These are phyloP conservation scores for Fundulus diaphanus DNA, from an alignment of 2,797 vertebrate species.

Conservation along the genomic window DNA sequence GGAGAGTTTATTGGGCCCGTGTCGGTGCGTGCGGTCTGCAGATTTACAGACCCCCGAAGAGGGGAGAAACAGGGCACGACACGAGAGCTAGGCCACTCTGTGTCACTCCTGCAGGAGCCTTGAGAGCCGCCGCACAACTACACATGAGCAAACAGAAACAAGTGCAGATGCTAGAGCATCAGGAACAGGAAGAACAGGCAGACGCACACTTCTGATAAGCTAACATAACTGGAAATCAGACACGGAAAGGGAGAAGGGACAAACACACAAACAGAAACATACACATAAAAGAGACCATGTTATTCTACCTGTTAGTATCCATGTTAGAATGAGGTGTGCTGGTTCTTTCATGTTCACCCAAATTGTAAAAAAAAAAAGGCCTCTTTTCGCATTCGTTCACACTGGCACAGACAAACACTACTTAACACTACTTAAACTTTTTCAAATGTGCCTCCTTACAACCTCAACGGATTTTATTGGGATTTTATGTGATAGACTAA, in stretches of 20 bases:
- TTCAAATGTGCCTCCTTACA: not conserved
- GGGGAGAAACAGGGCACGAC: constrained; percentile 26
- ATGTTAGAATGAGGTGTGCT: not conserved
- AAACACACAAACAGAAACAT: not conserved
- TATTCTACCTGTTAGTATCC: constrained; percentile 14
- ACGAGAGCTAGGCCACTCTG: constrained; percentile 33
- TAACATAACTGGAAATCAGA: constrained; percentile 37
- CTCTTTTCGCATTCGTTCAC: constrained; percentile 26
- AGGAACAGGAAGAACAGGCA: constrained; percentile 19
- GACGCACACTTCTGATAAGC: constrained; percentile 33
- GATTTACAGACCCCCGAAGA: constrained; percentile 73
- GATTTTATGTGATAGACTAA: not conserved
- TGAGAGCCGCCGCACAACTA: constrained; percentile 55
- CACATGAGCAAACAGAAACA: constrained; percentile 17
- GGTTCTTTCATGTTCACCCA: not conserved
- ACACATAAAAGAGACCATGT: constrained; percentile 14
- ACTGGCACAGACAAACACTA: constrained; percentile 15
- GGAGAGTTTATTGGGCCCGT: constrained; percentile 69
- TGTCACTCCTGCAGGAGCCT: constrained; percentile 60
- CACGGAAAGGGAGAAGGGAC: constrained; percentile 17
- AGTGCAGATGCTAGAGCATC: constrained; percentile 33
- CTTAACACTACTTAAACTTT: not conserved
- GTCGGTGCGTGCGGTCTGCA: constrained; percentile 51
- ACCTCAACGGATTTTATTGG: too few relatives aligned
- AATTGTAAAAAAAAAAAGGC: constrained; percentile 21